These are phyloP conservation scores for Phalangium opilio DNA, from an alignment of 2,888 invertebrate species.

Conservation along the genomic window DNA sequence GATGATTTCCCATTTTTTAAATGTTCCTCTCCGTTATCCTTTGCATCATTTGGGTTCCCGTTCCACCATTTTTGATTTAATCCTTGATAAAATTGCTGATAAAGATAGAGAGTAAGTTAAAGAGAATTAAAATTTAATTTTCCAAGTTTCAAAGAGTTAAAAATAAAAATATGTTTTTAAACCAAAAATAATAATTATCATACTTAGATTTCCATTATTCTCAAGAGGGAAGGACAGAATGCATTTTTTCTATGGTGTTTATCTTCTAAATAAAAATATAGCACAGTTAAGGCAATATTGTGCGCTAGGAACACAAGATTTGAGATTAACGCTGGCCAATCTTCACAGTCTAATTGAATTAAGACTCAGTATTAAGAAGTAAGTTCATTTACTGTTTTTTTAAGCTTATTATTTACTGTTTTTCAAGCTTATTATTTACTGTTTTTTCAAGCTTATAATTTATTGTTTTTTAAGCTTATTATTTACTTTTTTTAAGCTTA, in stretches of 20 bases:
- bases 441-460: too few species aligned
- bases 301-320: slow-evolving; percentile 53
- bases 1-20: slow-evolving; percentile 64
- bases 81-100: slow-evolving; percentile 50
- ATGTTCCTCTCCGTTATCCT: slow-evolving; percentile 71
- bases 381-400: background rate
- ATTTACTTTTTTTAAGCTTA: too few species aligned
- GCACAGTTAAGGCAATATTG: slow-evolving; percentile 70
- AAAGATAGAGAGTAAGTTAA: slow-evolving; percentile 38
- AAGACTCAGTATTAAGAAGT: slow-evolving; percentile 13
- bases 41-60: slow-evolving; percentile 65
- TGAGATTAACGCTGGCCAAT: slow-evolving; percentile 60
- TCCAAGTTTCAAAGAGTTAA: too few species aligned
- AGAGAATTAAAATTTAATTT: slow-evolving; percentile 34
- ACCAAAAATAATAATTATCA: slow-evolving; percentile 2
- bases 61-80: slow-evolving; percentile 61
- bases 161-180: background rate
- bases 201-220: slow-evolving; percentile 67
- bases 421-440: too few species aligned
- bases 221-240: slow-evolving; percentile 58
- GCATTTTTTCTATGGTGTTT: slow-evolving; percentile 62
- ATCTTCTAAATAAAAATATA: slow-evolving; percentile 82
- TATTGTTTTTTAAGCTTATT: too few species aligned
- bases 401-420: too few species aligned
- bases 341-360: slow-evolving; percentile 44